Percentiles rank a stretch among this genome's conserved stretches.
Conservation (phyloP, 1,140 invertebrate genomes). For the Ceratosolen solmsi region DNA sequence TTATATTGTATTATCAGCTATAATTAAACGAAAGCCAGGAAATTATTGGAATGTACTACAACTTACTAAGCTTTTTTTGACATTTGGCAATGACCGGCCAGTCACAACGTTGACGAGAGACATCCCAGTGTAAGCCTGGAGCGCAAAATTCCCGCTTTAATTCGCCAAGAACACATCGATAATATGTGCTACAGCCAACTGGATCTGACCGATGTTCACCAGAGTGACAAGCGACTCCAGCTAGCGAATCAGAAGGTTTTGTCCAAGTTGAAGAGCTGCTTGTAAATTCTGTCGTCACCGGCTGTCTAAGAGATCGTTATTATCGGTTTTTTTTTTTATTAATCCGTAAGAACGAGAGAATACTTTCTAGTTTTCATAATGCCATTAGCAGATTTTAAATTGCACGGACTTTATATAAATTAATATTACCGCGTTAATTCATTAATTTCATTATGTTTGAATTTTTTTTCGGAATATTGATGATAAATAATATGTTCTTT, state of each 20-base stretch:
- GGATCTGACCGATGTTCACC: constrained; percentile 81
- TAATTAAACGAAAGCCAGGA: not conserved
- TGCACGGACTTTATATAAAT: too few relatives aligned
- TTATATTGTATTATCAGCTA: too few relatives aligned
- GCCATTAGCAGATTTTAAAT: not conserved
- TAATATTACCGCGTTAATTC: too few relatives aligned
- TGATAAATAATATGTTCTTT: too few relatives aligned
- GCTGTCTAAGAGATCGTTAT: constrained; percentile 57
- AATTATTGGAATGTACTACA: not conserved
- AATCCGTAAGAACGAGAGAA: not conserved
- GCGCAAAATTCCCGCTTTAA: constrained; percentile 82
- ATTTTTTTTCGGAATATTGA: too few relatives aligned
- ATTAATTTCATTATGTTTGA: too few relatives aligned
- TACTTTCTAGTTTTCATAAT: not conserved
- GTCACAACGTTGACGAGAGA: constrained; percentile 80
- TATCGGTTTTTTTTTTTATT: not conserved
- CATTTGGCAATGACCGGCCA: constrained; percentile 85
- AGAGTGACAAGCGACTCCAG: constrained; percentile 73
- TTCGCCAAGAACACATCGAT: constrained; percentile 82
- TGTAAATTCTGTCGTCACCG: constrained; percentile 52
- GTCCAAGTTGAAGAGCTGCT: not conserved
- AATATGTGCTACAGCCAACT: constrained; percentile 83
- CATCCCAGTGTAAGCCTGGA: constrained; percentile 87
- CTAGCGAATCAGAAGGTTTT: not conserved
- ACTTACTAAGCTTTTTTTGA: constrained; percentile 62